These are phyloP conservation scores for Tinea pellionella DNA, from an alignment of 2,888 invertebrate genomes.

Conservation along the genomic window DNA sequence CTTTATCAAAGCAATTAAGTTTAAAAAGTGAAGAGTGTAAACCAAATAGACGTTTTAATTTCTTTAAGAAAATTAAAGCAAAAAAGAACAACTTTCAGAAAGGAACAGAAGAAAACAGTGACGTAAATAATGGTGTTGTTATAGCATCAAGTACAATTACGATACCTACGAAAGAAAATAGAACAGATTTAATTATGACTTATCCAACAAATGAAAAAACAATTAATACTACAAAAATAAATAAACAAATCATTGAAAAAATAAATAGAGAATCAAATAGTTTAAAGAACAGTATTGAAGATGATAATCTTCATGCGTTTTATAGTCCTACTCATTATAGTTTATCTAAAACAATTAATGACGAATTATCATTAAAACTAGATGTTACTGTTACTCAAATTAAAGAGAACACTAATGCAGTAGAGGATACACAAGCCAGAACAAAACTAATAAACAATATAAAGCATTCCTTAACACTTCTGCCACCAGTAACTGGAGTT, in stretches of 20 bases:
- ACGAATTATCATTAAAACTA: neutral
- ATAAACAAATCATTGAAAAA: neutral
- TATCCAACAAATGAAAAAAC: constrained; percentile 5
- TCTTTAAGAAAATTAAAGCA: neutral
- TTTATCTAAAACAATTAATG: neutral
- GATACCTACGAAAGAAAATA: neutral
- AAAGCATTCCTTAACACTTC: no score
- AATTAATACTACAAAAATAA: neutral
- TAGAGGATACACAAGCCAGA: no score
- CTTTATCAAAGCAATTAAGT: neutral
- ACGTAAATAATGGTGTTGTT: neutral
- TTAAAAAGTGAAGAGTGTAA: neutral
- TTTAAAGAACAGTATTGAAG: neutral
- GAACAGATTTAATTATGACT: neutral
- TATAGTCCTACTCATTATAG: neutral
- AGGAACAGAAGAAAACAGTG: neutral
- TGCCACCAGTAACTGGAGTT: no score
- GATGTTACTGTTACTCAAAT: no score
- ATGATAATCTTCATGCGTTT: neutral
- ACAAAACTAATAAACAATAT: no score
- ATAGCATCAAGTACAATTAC: neutral
- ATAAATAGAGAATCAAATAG: neutral
- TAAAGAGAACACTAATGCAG: neutral
- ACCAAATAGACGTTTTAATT: neutral
- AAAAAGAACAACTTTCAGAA: neutral